These are phyloP conservation scores for Nymphalis polychloros DNA, from an alignment of 2,888 invertebrate genomes.

Conservation along the genomic window DNA sequence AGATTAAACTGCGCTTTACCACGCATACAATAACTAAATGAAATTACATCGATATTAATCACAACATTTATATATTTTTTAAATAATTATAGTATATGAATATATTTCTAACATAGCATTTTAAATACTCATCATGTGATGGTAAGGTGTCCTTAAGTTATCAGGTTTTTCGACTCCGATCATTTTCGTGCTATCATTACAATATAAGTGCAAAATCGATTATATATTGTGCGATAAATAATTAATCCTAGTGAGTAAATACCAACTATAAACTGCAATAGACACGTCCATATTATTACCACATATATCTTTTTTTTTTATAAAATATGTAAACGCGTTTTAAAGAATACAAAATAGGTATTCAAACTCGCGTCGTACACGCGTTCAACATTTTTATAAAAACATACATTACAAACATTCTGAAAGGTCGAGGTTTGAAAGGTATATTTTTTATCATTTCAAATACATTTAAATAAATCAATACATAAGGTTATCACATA, in stretches of 20 bases:
- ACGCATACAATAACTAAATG: slow-evolving; percentile 6
- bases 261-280: slow-evolving; percentile 35
- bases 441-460: slow-evolving; percentile 20
- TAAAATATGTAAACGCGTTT: slow-evolving; percentile 63
- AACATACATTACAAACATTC: slow-evolving; percentile 22
- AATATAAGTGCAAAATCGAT: slow-evolving; percentile 40
- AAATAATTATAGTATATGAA: slow-evolving; percentile 31
- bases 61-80: slow-evolving; percentile 37
- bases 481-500: slow-evolving; percentile 45
- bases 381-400: slow-evolving; percentile 52
- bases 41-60: slow-evolving; percentile 20
- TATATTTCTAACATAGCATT: slow-evolving; percentile 27
- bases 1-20: slow-evolving; percentile 22
- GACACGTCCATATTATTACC: slow-evolving; percentile 25
- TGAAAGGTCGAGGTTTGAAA: slow-evolving; percentile 23
- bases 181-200: slow-evolving; percentile 30
- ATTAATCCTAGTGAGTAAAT: slow-evolving; percentile 32
- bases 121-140: slow-evolving; percentile 40
- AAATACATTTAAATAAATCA: slow-evolving; percentile 29
- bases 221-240: slow-evolving; percentile 32
- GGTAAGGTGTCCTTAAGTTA: slow-evolving; percentile 52
- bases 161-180: slow-evolving; percentile 74
- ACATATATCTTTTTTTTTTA: slow-evolving; percentile 28
- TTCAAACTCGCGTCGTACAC: slow-evolving; percentile 74
- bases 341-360: slow-evolving; percentile 60